Evolutionary conservation across 35 echinoderm and acorn worm species (phyloP), one percentile per base, ranked within the genome.

Genomic region (Holothuria glaberrima): DNA sequence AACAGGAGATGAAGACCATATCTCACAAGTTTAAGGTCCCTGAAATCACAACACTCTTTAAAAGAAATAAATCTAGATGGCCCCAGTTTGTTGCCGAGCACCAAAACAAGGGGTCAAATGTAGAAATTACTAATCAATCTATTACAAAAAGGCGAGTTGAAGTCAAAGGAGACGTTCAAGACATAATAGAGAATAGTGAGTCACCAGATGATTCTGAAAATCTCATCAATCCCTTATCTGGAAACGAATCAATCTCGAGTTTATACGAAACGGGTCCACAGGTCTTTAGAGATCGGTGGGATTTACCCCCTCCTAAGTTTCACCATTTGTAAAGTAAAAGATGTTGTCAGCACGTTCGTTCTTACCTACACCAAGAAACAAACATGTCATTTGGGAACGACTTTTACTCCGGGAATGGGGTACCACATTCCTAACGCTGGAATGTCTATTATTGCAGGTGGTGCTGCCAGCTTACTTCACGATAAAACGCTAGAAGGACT

Each of bases 1-100:
- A 68, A 9, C 64, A 4, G 7, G 24, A 68, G 30, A 28, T 68
- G 30, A 25, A 68, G 9, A 32, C 30, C 24, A 24, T 68, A 20
- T 68, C 64, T 4, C 64, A 68, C 13, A 68, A 68, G 22, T 68
- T 68, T 68, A 68, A 68, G 13, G 64, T 68, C 6, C 64, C 64
- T 10, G 64, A 68, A 68, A 68, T 68, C 13, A 32, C n/a, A 10
- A 1, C 64, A 25, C 30, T 68, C 30, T 68, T 68, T 19, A 68
- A 25, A 25, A 21, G 5, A 25, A 68, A 32, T 68, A 68, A 68
- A 68, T 32, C 64, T 25, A 1, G 64, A 14, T 68, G n/a, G 24
- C 64, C 64, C 6, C 24, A 68, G 30, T 68, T 28, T 68, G 30
- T 22, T 28, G 64, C 0, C 64, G n/a, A 28, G 3, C 30, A 64